Evolutionary conservation across 2,113 vertebrate genomes (phyloP), one percentile per base, ranked within the genome.

Genomic region (Uropsilus gracilis): DNA sequence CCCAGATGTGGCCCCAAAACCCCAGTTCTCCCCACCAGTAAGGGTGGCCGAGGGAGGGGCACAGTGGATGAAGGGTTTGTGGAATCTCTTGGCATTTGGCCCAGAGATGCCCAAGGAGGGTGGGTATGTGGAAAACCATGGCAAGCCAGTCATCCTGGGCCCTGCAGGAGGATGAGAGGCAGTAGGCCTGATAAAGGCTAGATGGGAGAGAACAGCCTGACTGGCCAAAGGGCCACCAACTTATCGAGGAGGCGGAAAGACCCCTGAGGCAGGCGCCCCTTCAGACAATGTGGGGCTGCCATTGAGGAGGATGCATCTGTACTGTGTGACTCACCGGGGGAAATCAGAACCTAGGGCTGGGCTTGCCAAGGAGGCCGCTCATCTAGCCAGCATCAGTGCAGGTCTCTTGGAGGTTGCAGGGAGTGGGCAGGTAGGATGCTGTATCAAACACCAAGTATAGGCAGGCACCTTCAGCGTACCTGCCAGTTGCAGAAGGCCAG

Each of bases 301-400:
- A 0, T 30, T 11, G 8, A 53, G 42, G 17, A 89, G 42, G 89
- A 55, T 44, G 6, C 3, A 39, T 61, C n/a, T 42, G 5, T 39
- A 14, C 42, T 0, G 0, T 20, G 63, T 66, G 87, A 48, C 57
- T 20, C 17, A 1, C 8, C 5, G 16, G 17, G 48, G 69, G 55
- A 46, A 46, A 17, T 46, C 28, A 48, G 69, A 71, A 10, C 30
- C 24, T 26, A 8, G 39, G 34, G 6, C 11, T 6, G 22, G 39
- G 44, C 14, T 57, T 26, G 44, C 37, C 57, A 4, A 68, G 50
- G 48, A 14, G 24, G 42, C 44, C 24, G n/a, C n/a, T 1, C 6
- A 34, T 14, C 50, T 42, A 37, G 7, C 0, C 0, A 1, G 9
- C 28, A 5, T 8, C 8, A 14, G 30, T 2, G 3, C 6, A 1